Evolutionary conservation across 1,140 invertebrate species (phyloP), one percentile per base, ranked within the genome.

Genomic region (Wasmannia auropunctata): DNA sequence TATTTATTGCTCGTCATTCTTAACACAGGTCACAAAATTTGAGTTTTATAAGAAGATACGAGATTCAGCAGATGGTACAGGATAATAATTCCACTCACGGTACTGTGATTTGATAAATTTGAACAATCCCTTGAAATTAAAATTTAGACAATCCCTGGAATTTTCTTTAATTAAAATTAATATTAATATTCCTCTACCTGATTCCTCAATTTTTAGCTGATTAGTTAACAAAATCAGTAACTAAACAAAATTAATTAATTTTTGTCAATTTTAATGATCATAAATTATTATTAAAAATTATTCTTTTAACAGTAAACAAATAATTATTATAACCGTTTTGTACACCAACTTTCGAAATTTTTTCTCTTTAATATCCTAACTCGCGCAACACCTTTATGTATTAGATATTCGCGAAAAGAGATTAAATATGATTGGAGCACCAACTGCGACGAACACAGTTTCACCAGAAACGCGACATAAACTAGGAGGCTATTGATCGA

Each of bases 401-500:
- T 10, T 16, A 3, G 28, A 22, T 54, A 69, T 31, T 65, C 28
- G 43, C 46, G 6, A 37, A 28, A 14, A 28, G 37, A 49, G 28
- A 28, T 25, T n/a, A 74, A 6, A 51, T n/a, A 25, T 28, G 43
- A 54, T 70, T 28, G 16, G 10, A 31, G 37, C 67, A 74, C 79
- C n/a, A 46, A 49, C 75, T 19, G 16, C 14, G 67, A 56, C 11
- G 11, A 70, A 51, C 8, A 3, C 19, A 43, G 7, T 83, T 72
- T 83, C 67, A 46, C 79, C 37, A 25, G 19, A 46, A 58, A 31
- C n/a, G 19, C 67, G 37, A 31, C 31, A n/a, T 5, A 72, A 74
- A 31, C n/a, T n/a, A n/a, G n/a, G n/a, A n/a, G n/a, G 14, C 34
- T 65, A 86, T 43, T 19, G 40, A 37, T 79, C 49, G 62, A 46